phyloP scores from a whole-genome alignment of 2,797 vertebrate species.

The Cynodonichthys magdalenae region DNA sequence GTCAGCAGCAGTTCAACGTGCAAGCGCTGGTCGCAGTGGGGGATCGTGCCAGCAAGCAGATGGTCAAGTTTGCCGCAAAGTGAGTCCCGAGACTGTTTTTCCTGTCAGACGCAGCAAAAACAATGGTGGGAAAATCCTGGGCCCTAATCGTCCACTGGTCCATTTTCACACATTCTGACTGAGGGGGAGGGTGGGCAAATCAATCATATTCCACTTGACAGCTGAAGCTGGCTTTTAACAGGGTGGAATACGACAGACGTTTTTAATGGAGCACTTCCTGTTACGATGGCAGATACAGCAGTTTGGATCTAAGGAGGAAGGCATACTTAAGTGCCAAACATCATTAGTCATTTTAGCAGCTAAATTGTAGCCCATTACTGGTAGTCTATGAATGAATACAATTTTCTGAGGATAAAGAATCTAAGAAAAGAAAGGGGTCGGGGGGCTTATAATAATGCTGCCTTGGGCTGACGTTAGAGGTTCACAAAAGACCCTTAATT shows the following conservation, averaged over 20 bases:
- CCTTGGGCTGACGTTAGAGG: slow-evolving; percentile 3
- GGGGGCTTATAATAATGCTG: slow-evolving; percentile 8
- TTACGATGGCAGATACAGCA: slow-evolving; percentile 67
- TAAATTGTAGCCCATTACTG: slow-evolving; percentile 42
- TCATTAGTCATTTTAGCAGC: slow-evolving; percentile 66
- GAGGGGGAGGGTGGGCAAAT: slow-evolving; percentile 48
- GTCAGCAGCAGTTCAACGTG: slow-evolving; percentile 98
- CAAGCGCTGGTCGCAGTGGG: slow-evolving; percentile 98
- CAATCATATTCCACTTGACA: slow-evolving; percentile 76
- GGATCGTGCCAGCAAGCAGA: slow-evolving; percentile 98
- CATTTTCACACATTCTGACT: slow-evolving; percentile 89
- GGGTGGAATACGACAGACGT: slow-evolving; percentile 52
- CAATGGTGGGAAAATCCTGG: slow-evolving; percentile 96
- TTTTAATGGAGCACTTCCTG: slow-evolving; percentile 75
- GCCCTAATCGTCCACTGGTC: slow-evolving; percentile 80
- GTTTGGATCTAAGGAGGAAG: slow-evolving; percentile 52
- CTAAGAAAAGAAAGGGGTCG: slow-evolving; percentile 26
- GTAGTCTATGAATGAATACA: slow-evolving; percentile 37
- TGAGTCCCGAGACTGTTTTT: slow-evolving; percentile 91
- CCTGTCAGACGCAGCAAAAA: slow-evolving; percentile 89
- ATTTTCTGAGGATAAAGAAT: slow-evolving; percentile 33
- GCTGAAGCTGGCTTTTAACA: slow-evolving; percentile 72
- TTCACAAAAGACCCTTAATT: neutral
- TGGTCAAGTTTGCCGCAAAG: slow-evolving; percentile 99
- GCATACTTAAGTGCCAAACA: slow-evolving; percentile 54